These are phyloP conservation scores for Harpalus rubripes DNA, from an alignment of 2,888 invertebrate species.

Conservation along the genomic window DNA sequence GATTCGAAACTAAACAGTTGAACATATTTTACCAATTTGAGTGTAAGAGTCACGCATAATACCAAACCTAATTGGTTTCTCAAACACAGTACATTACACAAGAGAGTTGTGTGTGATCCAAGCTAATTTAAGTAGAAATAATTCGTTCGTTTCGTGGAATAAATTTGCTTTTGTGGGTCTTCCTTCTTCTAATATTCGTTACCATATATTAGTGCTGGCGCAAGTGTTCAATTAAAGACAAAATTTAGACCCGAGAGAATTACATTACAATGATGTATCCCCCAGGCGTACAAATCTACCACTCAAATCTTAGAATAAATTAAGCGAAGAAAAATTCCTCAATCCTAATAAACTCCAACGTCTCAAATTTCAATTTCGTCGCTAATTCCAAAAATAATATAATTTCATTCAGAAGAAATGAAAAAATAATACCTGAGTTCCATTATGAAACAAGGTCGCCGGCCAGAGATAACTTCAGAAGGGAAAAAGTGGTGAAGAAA, in stretches of 20 bases:
- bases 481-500: slow-evolving; percentile 13
- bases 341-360: slow-evolving; percentile 12
- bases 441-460: slow-evolving; percentile 18
- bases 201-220: slow-evolving; percentile 12
- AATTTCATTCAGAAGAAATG: slow-evolving; percentile 39
- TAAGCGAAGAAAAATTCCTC: not conserved
- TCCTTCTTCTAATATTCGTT: slow-evolving; percentile 17
- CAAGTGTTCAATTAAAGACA: slow-evolving; percentile 22
- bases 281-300: not conserved
- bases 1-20: no score
- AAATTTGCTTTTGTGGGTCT: not conserved
- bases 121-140: slow-evolving; percentile 29
- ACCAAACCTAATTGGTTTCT: not conserved
- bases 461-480: not conserved
- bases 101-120: slow-evolving; percentile 8
- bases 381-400: slow-evolving; percentile 25
- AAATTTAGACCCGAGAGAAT: not conserved
- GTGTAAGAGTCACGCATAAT: not conserved
- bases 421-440: slow-evolving; percentile 36
- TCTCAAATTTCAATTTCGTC: slow-evolving; percentile 16
- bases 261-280: slow-evolving; percentile 1
- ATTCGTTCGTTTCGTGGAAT: slow-evolving; percentile 15
- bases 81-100: not conserved
- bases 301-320: not conserved
- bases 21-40: not conserved